Evolutionary conservation across 2,888 invertebrate species (phyloP).

Genomic region (Athalia rosae): DNA sequence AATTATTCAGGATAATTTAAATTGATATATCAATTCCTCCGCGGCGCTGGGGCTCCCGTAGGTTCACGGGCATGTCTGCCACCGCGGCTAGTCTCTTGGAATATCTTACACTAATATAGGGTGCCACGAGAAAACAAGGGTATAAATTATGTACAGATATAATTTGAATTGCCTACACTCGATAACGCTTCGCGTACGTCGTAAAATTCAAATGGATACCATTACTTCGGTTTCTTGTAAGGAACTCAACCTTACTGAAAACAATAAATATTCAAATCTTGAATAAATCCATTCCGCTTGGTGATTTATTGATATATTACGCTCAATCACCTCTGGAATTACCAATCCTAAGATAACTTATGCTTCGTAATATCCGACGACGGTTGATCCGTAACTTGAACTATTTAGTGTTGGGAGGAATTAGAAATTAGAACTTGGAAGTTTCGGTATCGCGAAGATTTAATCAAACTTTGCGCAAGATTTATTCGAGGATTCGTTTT

Average conservation of each 20-base stretch:
- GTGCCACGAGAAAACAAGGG: constrained; percentile 67
- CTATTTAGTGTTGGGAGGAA: too few relatives aligned
- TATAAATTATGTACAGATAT: constrained; percentile 71
- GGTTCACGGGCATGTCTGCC: constrained; percentile 16
- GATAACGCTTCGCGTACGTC: constrained; percentile 62
- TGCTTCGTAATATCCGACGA: background rate
- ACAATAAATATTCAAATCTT: constrained; percentile 2
- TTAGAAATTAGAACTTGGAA: too few relatives aligned
- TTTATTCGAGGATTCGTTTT: too few relatives aligned
- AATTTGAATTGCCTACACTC: constrained; percentile 68
- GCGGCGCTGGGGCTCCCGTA: constrained; percentile 14
- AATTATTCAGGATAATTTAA: constrained; percentile 72
- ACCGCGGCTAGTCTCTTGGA: constrained; percentile 22
- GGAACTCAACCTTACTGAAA: constrained; percentile 23
- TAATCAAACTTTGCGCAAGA: too few relatives aligned
- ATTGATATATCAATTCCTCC: constrained; percentile 67
- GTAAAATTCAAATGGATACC: constrained; percentile 69
- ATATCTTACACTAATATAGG: constrained; percentile 44
- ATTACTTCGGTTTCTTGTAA: constrained; percentile 50
- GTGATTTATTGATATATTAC: constrained; percentile 4
- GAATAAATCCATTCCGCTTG: background rate
- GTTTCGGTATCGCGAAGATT: too few relatives aligned
- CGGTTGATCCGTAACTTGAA: too few relatives aligned
- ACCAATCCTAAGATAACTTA: background rate
- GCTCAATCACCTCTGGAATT: background rate